Evolutionary conservation across 2,797 vertebrate genomes (phyloP).

Genomic region (Microctenopoma lineatum): DNA sequence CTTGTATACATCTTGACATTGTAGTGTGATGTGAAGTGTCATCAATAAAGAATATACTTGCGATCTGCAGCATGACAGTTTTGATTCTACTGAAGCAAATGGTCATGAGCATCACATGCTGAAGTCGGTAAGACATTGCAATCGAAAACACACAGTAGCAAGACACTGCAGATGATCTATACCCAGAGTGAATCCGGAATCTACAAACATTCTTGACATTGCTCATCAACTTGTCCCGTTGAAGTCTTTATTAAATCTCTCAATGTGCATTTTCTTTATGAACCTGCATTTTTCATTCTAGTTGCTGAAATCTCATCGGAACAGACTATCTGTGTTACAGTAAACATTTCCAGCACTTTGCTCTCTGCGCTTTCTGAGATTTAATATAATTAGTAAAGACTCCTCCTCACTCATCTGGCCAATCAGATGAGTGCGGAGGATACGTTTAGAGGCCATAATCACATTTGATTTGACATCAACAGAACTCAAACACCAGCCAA

Average conservation of each 20-base stretch:
- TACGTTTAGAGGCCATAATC: conserved; percentile 64
- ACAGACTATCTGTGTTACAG: conserved; percentile 18
- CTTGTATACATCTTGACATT: no score
- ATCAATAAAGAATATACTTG: not conserved
- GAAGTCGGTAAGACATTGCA: not conserved
- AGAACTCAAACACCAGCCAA: conserved; percentile 31
- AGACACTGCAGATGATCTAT: no score
- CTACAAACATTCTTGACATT: not conserved
- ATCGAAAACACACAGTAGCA: no score
- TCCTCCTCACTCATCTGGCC: conserved; percentile 57
- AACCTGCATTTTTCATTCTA: not conserved
- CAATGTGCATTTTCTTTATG: not conserved
- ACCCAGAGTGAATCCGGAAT: conserved; percentile 1
- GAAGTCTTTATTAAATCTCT: not conserved
- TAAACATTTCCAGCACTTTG: conserved; percentile 30
- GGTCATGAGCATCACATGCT: not conserved
- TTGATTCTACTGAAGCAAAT: not conserved
- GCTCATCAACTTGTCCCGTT: conserved; percentile 1
- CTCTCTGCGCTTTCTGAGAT: conserved; percentile 57
- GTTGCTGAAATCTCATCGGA: conserved; percentile 17
- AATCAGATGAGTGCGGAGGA: conserved; percentile 47
- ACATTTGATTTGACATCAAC: conserved; percentile 72
- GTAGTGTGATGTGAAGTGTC: not conserved
- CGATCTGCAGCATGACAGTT: no score
- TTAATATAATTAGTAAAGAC: conserved; percentile 65